A percentile compares a stretch with the other conserved stretches of the same genome.
These are phyloP conservation scores for Augochlorella aurata DNA, from an alignment of 2,888 invertebrate species.

Conservation along the genomic window DNA sequence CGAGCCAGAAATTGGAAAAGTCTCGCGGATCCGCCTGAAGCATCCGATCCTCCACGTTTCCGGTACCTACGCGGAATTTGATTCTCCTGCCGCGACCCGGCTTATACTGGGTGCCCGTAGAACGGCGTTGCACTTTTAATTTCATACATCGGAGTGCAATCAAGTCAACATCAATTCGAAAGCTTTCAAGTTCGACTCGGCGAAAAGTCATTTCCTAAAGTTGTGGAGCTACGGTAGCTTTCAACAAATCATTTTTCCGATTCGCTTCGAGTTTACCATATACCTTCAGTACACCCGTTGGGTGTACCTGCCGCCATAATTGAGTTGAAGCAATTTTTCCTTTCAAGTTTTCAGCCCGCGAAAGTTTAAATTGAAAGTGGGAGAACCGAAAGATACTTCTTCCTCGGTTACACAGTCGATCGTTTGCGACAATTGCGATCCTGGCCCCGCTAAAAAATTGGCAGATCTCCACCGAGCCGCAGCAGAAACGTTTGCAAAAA, in stretches of 20 bases:
- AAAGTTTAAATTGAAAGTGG: not conserved
- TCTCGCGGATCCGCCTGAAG: not conserved
- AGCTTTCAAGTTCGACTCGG: not conserved
- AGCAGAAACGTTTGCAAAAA: not conserved
- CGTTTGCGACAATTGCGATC: not conserved
- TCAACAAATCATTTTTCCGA: not conserved
- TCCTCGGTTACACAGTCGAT: not conserved
- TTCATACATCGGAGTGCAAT: not conserved
- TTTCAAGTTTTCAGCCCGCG: too few relatives aligned
- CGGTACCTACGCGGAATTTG: not conserved
- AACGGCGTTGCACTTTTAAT: not conserved
- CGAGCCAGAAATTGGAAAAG: slow-evolving; percentile 4
- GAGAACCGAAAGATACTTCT: not conserved
- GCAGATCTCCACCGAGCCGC: not conserved
- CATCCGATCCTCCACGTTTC: not conserved
- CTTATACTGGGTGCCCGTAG: not conserved
- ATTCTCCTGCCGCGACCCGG: not conserved
- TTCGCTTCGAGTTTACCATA: not conserved
- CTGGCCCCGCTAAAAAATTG: not conserved
- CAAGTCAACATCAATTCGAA: not conserved
- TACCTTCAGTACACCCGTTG: not conserved
- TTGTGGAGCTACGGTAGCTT: not conserved
- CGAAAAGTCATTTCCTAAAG: not conserved
- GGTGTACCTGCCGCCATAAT: not conserved
- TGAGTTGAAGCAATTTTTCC: not conserved